phyloP scores from a whole-genome alignment of 2,113 vertebrate genomes.

The Polypterus bichir region DNA sequence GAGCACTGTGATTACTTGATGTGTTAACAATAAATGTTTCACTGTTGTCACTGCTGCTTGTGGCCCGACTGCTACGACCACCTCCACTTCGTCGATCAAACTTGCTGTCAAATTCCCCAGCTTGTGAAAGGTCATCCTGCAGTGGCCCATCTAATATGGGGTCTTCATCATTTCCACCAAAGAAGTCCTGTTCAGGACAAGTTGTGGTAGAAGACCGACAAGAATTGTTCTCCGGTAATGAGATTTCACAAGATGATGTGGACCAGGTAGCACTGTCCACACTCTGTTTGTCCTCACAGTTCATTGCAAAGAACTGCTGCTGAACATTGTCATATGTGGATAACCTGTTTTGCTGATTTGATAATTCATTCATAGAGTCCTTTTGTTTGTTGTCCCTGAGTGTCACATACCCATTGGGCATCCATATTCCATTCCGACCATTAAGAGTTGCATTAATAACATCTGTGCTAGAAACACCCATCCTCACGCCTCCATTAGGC shows the following conservation, averaged over 20 bases:
- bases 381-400: slow-evolving; percentile 71
- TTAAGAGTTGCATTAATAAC: slow-evolving; percentile 40
- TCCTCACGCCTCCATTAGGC: slow-evolving; percentile 56
- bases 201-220: slow-evolving; percentile 93
- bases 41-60: slow-evolving; percentile 77
- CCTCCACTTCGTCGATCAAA: slow-evolving; percentile 53
- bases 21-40: slow-evolving; percentile 57
- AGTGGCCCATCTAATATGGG: slow-evolving; percentile 55
- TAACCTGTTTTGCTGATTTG: slow-evolving; percentile 71
- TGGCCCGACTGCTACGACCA: slow-evolving; percentile 64
- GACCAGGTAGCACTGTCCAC: slow-evolving; percentile 98
- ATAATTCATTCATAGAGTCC: slow-evolving; percentile 43
- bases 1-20: slow-evolving; percentile 68
- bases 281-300: slow-evolving; percentile 87
- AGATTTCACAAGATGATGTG: slow-evolving; percentile 91
- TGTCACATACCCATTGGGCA: slow-evolving; percentile 68
- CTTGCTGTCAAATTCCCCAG: slow-evolving; percentile 50
- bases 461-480: slow-evolving; percentile 67
- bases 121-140: slow-evolving; percentile 44
- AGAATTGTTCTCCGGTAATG: slow-evolving; percentile 82
- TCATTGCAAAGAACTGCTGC: slow-evolving; percentile 63
- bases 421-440: slow-evolving; percentile 54
- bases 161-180: slow-evolving; percentile 65
- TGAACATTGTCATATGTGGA: slow-evolving; percentile 96
- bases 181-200: slow-evolving; percentile 89